Conservation (phyloP, 2,888 invertebrate species). For the Nephrotoma flavescens region DNA sequence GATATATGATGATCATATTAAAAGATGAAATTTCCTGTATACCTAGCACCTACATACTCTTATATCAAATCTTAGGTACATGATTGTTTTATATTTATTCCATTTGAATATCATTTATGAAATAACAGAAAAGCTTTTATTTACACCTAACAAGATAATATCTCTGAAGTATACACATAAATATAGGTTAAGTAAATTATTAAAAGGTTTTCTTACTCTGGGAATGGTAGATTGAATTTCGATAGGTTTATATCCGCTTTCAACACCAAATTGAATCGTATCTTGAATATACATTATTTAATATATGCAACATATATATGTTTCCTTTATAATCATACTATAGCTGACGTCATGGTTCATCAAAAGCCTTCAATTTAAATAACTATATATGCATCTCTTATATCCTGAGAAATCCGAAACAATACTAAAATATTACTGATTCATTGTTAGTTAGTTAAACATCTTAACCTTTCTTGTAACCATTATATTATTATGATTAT, state of each 20-base stretch:
- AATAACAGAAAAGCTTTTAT: neutral
- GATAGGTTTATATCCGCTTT: neutral
- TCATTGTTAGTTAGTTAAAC: neutral
- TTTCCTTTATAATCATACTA: neutral
- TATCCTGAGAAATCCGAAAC: no score
- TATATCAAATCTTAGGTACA: neutral
- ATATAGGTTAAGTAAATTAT: neutral
- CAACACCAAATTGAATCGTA: neutral
- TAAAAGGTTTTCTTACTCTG: neutral
- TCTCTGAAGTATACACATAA: neutral
- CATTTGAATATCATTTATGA: neutral
- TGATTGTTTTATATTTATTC: neutral
- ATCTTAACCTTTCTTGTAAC: neutral
- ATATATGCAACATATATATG: neutral
- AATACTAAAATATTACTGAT: neutral
- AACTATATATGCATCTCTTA: no score
- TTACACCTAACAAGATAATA: neutral
- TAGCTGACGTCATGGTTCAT: neutral
- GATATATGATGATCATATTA: neutral
- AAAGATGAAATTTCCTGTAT: neutral
- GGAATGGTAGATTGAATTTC: neutral
- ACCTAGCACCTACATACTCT: neutral
- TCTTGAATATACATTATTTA: neutral
- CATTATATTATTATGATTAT: neutral
- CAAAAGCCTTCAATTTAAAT: no score